Conservation (phyloP, 2,888 invertebrate genomes). For the Eurytoma californica region DNA sequence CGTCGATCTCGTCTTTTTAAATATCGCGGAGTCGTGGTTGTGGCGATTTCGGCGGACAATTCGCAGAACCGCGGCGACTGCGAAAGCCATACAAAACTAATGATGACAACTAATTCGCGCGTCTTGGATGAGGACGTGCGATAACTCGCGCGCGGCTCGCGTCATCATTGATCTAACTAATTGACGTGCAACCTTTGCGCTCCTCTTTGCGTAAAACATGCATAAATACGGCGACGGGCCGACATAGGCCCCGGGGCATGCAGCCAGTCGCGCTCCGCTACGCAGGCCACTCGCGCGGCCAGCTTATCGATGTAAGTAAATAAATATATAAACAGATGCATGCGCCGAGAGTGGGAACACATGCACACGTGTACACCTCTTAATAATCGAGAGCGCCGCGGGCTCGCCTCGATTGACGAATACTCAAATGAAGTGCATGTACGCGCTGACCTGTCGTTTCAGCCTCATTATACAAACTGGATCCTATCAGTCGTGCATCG, state of each 20-base stretch:
- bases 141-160: neutral
- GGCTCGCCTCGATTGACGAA: neutral
- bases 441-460: too few species aligned
- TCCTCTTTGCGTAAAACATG: constrained; percentile 12
- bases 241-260: neutral
- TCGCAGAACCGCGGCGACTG: too few species aligned
- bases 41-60: too few species aligned
- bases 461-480: too few species aligned
- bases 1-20: too few species aligned
- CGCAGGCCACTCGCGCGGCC: neutral
- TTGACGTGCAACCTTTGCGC: neutral
- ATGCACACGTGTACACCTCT: neutral
- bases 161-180: constrained; percentile 4
- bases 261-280: neutral
- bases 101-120: too few species aligned
- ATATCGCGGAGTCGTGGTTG: too few species aligned
- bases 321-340: constrained; percentile 16
- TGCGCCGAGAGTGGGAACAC: neutral
- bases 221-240: neutral
- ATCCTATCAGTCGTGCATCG: too few species aligned
- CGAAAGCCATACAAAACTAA: too few species aligned
- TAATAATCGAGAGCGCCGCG: neutral
- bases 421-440: too few species aligned
- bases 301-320: constrained; percentile 12
- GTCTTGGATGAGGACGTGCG: neutral